Percentiles rank a stretch among this genome's conserved stretches.
Evolutionary conservation across 2,888 invertebrate genomes (phyloP).

Genomic region (Herminia tarsipennalis): DNA sequence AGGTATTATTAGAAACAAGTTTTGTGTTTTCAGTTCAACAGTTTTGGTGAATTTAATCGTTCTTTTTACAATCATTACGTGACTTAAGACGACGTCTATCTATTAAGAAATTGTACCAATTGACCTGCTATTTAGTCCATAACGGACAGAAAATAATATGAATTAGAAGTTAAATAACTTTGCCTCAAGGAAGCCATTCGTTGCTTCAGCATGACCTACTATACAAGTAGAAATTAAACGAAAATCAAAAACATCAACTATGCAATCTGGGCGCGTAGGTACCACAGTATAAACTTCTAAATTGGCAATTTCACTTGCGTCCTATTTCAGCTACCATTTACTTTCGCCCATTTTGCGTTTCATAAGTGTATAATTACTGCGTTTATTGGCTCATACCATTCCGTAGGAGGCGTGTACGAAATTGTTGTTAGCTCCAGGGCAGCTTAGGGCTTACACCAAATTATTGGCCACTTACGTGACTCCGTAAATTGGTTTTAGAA

Average conservation of each 20-base stretch:
- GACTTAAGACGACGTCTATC: not conserved
- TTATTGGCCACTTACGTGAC: slow-evolving; percentile 50
- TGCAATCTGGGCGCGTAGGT: slow-evolving; percentile 19
- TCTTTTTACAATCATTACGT: no score
- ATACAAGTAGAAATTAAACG: slow-evolving; percentile 19
- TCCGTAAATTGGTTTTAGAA: slow-evolving; percentile 55
- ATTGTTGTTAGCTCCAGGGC: slow-evolving; percentile 51
- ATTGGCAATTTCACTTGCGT: slow-evolving; percentile 34
- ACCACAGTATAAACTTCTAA: slow-evolving; percentile 23
- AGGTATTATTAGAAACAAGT: not conserved
- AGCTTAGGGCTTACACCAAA: slow-evolving; percentile 51
- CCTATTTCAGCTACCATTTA: slow-evolving; percentile 44
- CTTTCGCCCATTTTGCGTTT: slow-evolving; percentile 56
- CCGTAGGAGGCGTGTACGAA: slow-evolving; percentile 43
- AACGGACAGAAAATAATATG: slow-evolving; percentile 1
- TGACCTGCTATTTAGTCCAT: not conserved
- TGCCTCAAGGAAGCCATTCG: slow-evolving; percentile 3
- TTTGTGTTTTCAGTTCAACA: not conserved
- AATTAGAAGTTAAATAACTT: not conserved
- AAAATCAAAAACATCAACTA: slow-evolving; percentile 24
- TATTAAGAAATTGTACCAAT: not conserved
- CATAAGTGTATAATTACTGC: slow-evolving; percentile 59
- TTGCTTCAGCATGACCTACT: slow-evolving; percentile 10
- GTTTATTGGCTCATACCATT: slow-evolving; percentile 48
- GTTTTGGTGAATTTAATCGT: no score